Percentiles rank a stretch among this genome's conserved stretches.
phyloP scores from a whole-genome alignment of 1,140 invertebrate genomes.

The Aethina tumida region DNA sequence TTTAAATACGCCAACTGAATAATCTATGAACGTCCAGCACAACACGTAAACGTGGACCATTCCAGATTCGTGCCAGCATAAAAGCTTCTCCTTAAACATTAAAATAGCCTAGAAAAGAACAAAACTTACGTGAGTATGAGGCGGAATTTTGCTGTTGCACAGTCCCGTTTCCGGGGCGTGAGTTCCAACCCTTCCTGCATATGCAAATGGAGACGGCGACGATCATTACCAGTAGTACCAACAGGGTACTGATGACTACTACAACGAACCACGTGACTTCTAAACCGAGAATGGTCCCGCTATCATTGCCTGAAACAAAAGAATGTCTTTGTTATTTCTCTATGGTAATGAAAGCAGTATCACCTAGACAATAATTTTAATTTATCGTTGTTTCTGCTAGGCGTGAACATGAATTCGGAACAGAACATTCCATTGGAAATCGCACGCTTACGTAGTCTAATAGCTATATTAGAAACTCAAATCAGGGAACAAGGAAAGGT shows the following conservation, averaged over 20 bases:
- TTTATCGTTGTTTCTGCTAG: too few species aligned
- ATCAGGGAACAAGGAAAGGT: too few species aligned
- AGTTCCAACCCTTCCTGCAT: conserved; percentile 52
- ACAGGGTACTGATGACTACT: conserved; percentile 52
- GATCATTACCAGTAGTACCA: conserved; percentile 56
- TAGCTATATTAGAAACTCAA: too few species aligned
- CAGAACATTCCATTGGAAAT: too few species aligned
- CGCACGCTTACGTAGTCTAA: too few species aligned
- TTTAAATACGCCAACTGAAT: too few species aligned
- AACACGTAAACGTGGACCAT: too few species aligned
- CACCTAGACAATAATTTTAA: not conserved
- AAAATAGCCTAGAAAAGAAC: too few species aligned
- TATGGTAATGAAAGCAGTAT: conserved; percentile 5
- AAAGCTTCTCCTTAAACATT: too few species aligned
- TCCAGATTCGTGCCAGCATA: too few species aligned
- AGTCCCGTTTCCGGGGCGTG: conserved; percentile 41
- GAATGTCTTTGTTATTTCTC: conserved; percentile 2
- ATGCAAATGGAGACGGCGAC: conserved; percentile 60
- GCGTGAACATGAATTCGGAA: too few species aligned
- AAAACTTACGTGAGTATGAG: conserved; percentile 42
- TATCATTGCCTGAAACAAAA: conserved; percentile 52
- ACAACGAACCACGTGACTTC: conserved; percentile 66
- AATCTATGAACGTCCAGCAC: too few species aligned
- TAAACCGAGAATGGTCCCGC: conserved; percentile 62
- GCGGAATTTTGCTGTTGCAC: conserved; percentile 40